phyloP scores from a whole-genome alignment of 2,797 vertebrate genomes.

The Mastacembelus armatus region DNA sequence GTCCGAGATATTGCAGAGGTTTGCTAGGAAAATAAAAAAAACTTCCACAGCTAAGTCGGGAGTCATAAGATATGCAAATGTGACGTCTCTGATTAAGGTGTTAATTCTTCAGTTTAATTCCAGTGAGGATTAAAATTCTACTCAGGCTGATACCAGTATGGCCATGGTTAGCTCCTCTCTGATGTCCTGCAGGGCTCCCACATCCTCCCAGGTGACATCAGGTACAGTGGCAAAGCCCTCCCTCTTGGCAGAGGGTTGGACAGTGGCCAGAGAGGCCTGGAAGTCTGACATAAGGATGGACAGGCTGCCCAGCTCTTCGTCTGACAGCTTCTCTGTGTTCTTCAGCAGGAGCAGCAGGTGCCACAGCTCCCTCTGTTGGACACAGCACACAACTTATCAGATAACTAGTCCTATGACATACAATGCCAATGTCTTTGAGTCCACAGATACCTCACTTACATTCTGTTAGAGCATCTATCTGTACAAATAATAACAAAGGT shows the following conservation, averaged over 20 bases:
- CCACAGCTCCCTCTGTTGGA: constrained; percentile 85
- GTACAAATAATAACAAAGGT: no score
- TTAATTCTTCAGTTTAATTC: no score
- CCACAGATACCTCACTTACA: no score
- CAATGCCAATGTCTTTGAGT: no score
- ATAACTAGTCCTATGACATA: no score
- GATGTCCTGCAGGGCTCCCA: constrained; percentile 93
- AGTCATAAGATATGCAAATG: no score
- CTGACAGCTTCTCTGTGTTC: constrained; percentile 80
- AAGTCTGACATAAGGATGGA: constrained; percentile 93
- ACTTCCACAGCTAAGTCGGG: no score
- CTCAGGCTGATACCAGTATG: constrained; percentile 97
- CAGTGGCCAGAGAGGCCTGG: constrained; percentile 84
- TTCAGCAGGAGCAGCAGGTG: constrained; percentile 87
- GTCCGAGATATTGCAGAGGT: no score
- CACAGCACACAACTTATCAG: not conserved
- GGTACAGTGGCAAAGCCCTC: constrained; percentile 97
- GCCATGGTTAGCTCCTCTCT: constrained; percentile 97
- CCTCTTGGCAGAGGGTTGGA: constrained; percentile 97
- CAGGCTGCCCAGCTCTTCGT: constrained; percentile 87
- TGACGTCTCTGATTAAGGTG: no score
- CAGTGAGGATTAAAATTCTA: no score
- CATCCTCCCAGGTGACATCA: constrained; percentile 94
- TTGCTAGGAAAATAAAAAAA: no score
- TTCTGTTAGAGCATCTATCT: no score